Evolutionary conservation across 2,797 vertebrate species (phyloP).

Genomic region (Graptemys geographica): DNA sequence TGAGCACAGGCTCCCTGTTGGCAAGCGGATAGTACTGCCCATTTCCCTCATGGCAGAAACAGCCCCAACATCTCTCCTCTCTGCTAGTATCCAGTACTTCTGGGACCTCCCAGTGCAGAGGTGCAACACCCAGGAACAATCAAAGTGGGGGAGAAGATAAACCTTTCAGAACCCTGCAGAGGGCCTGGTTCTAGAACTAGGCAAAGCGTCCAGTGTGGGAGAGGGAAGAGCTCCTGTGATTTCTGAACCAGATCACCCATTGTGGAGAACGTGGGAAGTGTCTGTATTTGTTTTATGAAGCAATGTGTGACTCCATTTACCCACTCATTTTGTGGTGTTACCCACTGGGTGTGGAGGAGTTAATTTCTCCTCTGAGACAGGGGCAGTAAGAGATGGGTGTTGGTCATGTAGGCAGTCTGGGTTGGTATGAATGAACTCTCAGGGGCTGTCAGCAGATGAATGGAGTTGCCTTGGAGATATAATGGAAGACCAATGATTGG

Average conservation of each 20-base stretch:
- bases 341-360: neutral
- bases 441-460: neutral
- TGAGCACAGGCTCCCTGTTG: neutral
- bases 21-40: neutral
- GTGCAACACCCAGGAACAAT: neutral
- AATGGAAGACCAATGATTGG: neutral
- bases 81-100: neutral
- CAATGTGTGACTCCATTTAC: neutral
- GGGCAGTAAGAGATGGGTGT: neutral
- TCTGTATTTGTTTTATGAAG: neutral
- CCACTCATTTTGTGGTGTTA: neutral
- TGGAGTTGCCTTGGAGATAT: neutral
- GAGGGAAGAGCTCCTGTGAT: neutral
- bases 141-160: neutral
- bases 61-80: neutral
- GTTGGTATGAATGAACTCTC: neutral
- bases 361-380: too few species aligned
- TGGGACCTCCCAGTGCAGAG: neutral
- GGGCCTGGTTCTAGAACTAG: neutral
- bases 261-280: neutral
- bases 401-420: neutral
- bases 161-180: neutral
- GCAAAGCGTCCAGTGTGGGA: neutral
- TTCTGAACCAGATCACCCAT: neutral
- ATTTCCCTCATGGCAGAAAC: neutral